Evolutionary conservation across 2,797 vertebrate species (phyloP), one percentile per base, ranked within the genome.

Genomic region (Eupleurogrammus muticus): DNA sequence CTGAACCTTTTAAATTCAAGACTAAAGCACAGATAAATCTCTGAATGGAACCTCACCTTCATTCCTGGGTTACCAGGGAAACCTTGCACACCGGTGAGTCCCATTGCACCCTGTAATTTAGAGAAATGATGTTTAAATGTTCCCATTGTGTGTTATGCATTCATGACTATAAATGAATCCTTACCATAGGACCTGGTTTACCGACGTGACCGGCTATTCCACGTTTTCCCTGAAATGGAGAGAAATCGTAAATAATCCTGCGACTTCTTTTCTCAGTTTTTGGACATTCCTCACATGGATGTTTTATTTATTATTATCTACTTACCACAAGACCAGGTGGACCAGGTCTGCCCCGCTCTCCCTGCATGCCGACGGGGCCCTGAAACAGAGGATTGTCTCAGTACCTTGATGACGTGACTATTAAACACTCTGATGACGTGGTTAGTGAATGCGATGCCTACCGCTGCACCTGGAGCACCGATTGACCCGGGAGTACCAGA

Each of bases 41-140:
- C 3, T 40, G 14, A 5, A 14, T 40, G 38, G 38, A 40, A 28
- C 28, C 64, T 85, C 87, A 98, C 98, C 96, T 99, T 99, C 79
- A 95, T 80, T 78, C 98, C 98, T 80, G 97, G 96, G 77, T 62
- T 69, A 53, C 98, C 98, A 4, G 98, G 98, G 89, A 97, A 99
- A 54, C 98, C 98, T 62, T 94, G 49, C 11, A 96, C 85, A 42
- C 98, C 98, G 14, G 83, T 9, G 72, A 97, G 95, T 65, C 97
- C 97, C 42, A 99, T 90, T 0, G 96, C 94, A 59, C 98, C 98
- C 98, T 99, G 66, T 2, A 21, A 59, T 75, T 79, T 34, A 28
- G 40, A 16, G 1, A 52, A 17, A 52, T 7, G 2, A 50, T 10
- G n/a, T 42, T 56, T 10, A 59, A 53, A 14, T 49, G n/a, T 47